phyloP scores from a whole-genome alignment of 2,888 invertebrate species.

The Synanthedon myopaeformis region DNA sequence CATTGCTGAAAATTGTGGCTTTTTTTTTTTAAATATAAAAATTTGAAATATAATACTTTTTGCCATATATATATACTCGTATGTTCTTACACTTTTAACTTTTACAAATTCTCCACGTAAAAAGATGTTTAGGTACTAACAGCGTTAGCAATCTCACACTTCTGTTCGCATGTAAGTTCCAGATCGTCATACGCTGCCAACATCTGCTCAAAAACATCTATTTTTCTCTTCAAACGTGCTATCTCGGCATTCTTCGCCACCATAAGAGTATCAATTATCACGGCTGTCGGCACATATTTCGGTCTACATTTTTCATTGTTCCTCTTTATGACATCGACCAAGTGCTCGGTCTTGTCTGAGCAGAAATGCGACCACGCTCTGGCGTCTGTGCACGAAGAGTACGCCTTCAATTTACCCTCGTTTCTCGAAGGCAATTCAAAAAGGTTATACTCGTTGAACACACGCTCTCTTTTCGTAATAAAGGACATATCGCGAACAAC shows the following conservation, averaged over 20 bases:
- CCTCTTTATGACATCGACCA: slow-evolving; percentile 64
- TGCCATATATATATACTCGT: no score
- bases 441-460: slow-evolving; percentile 57
- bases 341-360: slow-evolving; percentile 67
- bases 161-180: slow-evolving; percentile 53
- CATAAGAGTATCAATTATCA: slow-evolving; percentile 56
- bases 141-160: slow-evolving; percentile 51
- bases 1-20: no score
- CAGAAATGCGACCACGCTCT: slow-evolving; percentile 70
- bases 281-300: slow-evolving; percentile 53
- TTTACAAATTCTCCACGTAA: no score
- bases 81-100: no score
- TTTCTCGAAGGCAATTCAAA: slow-evolving; percentile 54
- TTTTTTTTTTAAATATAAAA: no score
- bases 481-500: slow-evolving; percentile 46
- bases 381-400: slow-evolving; percentile 67
- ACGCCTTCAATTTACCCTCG: slow-evolving; percentile 69
- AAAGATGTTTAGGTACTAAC: slow-evolving; percentile 23
- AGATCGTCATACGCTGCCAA: slow-evolving; percentile 50
- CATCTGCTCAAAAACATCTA: slow-evolving; percentile 58
- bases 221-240: slow-evolving; percentile 49
- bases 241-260: slow-evolving; percentile 64
- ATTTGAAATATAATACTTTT: no score
- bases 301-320: slow-evolving; percentile 45
- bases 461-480: slow-evolving; percentile 60